Conservation (phyloP, 1,140 invertebrate genomes). For the Neuroterus valhalla region DNA sequence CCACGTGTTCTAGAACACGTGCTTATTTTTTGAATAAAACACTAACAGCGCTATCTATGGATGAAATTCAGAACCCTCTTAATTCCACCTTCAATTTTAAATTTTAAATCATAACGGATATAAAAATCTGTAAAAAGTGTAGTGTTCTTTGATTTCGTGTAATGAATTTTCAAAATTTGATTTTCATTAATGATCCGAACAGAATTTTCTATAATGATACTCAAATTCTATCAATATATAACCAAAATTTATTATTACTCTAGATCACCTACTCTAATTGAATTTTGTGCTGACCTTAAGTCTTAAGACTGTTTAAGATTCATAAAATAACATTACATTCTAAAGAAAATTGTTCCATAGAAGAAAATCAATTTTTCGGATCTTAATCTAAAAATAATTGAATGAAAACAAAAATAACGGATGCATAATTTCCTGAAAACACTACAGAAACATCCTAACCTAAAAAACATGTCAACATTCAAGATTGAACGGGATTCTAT, state of each 20-base stretch:
- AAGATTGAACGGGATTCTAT: too few relatives aligned
- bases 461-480: too few relatives aligned
- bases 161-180: neutral
- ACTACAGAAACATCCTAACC: too few relatives aligned
- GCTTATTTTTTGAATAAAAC: neutral
- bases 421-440: too few relatives aligned
- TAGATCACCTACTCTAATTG: neutral
- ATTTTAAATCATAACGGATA: constrained; percentile 7
- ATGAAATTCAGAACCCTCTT: neutral
- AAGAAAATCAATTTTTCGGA: too few relatives aligned
- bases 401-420: too few relatives aligned
- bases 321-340: neutral
- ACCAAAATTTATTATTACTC: too few relatives aligned
- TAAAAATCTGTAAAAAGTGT: neutral
- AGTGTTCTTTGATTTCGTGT: neutral
- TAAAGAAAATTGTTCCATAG: too few relatives aligned
- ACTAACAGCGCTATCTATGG: neutral
- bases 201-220: too few relatives aligned
- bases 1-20: neutral
- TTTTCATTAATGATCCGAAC: neutral
- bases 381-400: too few relatives aligned
- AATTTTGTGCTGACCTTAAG: neutral
- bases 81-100: neutral
- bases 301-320: neutral
- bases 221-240: too few relatives aligned